Evolutionary conservation across 2,888 invertebrate genomes (phyloP).

Genomic region (Hermaeophaga mercurialis): DNA sequence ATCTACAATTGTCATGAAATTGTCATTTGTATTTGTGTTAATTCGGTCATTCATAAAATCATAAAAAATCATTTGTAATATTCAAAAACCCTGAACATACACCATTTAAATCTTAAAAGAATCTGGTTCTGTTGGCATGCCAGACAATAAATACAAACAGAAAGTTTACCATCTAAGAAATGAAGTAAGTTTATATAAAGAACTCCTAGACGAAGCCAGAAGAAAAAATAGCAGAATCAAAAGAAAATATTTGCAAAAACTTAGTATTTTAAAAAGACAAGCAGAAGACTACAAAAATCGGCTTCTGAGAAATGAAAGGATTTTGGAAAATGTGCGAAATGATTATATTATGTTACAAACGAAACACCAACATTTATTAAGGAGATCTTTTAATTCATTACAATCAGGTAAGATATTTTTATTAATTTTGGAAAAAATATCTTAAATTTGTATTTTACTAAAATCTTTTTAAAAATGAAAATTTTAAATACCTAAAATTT

Average conservation of each 20-base stretch:
- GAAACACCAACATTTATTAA: neutral
- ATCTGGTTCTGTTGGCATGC: no score
- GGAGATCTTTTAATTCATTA: neutral
- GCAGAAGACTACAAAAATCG: slow-evolving; percentile 6
- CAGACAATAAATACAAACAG: neutral
- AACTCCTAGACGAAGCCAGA: neutral
- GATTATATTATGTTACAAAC: slow-evolving; percentile 2
- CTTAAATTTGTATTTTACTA: no score
- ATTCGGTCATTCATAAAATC: no score
- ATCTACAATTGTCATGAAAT: no score
- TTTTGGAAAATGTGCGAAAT: neutral
- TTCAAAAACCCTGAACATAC: no score
- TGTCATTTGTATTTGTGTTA: no score
- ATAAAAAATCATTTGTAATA: no score
- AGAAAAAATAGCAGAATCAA: neutral
- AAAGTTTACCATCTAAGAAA: neutral
- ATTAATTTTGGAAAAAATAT: no score
- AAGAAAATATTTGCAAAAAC: neutral
- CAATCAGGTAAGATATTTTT: neutral
- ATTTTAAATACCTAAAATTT: no score
- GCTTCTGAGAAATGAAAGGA: neutral
- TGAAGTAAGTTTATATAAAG: slow-evolving; percentile 4
- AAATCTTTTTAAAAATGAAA: no score
- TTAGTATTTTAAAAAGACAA: neutral
- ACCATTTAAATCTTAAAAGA: no score